Percentiles rank a stretch among this genome's conserved stretches.
These are phyloP conservation scores for Rhodophaea formosa DNA, from an alignment of 2,888 invertebrate species.

Conservation along the genomic window DNA sequence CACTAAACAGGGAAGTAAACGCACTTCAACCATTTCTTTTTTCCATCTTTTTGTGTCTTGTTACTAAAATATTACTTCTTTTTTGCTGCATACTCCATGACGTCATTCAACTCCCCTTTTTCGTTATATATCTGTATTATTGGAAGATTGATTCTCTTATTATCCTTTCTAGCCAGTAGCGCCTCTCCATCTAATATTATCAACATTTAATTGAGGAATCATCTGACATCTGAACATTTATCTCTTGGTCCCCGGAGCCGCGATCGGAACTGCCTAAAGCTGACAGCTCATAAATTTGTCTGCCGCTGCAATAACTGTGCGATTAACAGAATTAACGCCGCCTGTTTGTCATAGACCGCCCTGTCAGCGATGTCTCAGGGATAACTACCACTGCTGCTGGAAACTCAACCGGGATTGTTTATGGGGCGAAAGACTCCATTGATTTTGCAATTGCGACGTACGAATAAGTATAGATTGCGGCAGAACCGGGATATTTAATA, in stretches of 20 bases:
- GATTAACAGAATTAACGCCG: conserved; percentile 31
- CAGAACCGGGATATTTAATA: too few species aligned
- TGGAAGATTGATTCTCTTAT: too few species aligned
- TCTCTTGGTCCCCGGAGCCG: not conserved
- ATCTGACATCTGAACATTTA: not conserved
- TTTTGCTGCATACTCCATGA: too few species aligned
- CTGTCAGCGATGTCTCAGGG: conserved; percentile 11
- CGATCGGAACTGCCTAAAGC: conserved; percentile 5
- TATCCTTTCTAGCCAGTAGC: not conserved
- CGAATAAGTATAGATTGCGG: too few species aligned
- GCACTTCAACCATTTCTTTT: too few species aligned
- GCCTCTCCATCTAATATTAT: not conserved
- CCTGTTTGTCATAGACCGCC: conserved; percentile 30
- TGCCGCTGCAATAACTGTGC: conserved; percentile 18
- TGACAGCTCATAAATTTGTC: conserved; percentile 34
- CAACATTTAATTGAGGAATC: not conserved
- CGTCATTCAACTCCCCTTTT: too few species aligned
- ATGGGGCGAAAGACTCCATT: not conserved
- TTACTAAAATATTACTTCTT: too few species aligned
- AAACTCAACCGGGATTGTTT: conserved; percentile 11
- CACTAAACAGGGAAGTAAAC: too few species aligned
- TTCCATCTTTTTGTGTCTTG: too few species aligned
- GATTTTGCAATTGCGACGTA: too few species aligned
- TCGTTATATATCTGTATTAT: too few species aligned
- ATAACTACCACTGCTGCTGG: conserved; percentile 4